Evolutionary conservation across 1,140 invertebrate genomes (phyloP).

Genomic region (Proales similis): DNA sequence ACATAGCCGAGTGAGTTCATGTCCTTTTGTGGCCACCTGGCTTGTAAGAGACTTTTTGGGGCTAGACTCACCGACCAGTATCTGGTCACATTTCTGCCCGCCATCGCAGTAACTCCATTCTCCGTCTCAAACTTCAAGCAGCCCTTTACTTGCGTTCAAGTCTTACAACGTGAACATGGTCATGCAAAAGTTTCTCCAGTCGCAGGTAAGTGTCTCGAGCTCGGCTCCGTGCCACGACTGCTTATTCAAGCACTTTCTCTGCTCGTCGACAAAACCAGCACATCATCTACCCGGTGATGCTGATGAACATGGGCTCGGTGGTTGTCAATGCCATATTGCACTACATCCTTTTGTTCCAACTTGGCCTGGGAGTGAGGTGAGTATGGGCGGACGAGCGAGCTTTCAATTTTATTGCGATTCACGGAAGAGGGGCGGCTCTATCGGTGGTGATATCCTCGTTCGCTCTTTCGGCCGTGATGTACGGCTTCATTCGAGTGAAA

Average conservation of each 20-base stretch:
- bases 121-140: not conserved
- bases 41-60: not conserved
- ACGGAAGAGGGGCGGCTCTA: constrained; percentile 24
- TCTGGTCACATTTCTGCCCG: constrained; percentile 12
- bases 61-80: constrained; percentile 28
- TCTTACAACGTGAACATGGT: constrained; percentile 19
- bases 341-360: constrained; percentile 2
- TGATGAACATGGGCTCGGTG: constrained; percentile 6
- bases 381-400: not conserved
- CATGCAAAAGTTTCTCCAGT: constrained; percentile 26
- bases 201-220: constrained; percentile 22
- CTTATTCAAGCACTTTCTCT: not conserved
- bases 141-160: too few species aligned
- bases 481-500: constrained; percentile 16
- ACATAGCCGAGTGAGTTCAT: constrained; percentile 16
- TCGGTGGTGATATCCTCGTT: constrained; percentile 14
- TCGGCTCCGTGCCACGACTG: not conserved
- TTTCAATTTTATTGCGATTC: not conserved
- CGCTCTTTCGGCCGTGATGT: not conserved
- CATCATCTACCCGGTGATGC: constrained; percentile 32
- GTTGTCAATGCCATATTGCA: constrained; percentile 1
- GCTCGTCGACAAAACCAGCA: constrained; percentile 2
- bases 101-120: not conserved
- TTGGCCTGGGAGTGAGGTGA: constrained; percentile 29
- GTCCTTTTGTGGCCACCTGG: not conserved